A percentile compares a stretch with the other conserved stretches of the same genome.
phyloP scores from a whole-genome alignment of 2,113 vertebrate species.

The Entelurus aequoreus region DNA sequence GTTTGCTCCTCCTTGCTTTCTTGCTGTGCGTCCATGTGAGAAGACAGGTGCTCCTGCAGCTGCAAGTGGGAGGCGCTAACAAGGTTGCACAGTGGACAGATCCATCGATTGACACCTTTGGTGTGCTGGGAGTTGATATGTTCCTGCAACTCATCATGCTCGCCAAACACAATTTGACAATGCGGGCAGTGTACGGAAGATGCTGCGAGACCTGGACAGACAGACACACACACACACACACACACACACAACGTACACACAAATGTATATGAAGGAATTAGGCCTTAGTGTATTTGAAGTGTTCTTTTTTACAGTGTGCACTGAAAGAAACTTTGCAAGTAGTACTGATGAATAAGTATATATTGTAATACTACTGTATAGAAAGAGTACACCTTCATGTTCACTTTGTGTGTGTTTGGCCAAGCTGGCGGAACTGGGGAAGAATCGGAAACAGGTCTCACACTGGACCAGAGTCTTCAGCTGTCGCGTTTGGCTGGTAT shows the following conservation, averaged over 20 bases:
- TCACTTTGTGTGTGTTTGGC: slow-evolving; percentile 75
- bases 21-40: slow-evolving; percentile 64
- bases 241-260: too few relatives aligned
- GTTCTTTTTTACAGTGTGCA: too few relatives aligned
- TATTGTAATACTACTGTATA: too few relatives aligned
- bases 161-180: slow-evolving; percentile 64
- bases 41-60: slow-evolving; percentile 74
- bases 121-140: slow-evolving; percentile 68
- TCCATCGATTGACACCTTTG: slow-evolving; percentile 59
- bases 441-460: slow-evolving; percentile 79
- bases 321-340: too few relatives aligned
- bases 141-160: slow-evolving; percentile 74
- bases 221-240: neutral
- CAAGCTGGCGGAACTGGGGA: slow-evolving; percentile 72
- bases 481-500: slow-evolving; percentile 76
- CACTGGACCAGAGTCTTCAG: slow-evolving; percentile 80
- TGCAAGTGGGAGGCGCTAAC: slow-evolving; percentile 70
- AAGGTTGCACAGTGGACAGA: slow-evolving; percentile 73
- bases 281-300: too few relatives aligned
- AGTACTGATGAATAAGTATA: too few relatives aligned
- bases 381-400: slow-evolving; percentile 71
- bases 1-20: slow-evolving; percentile 49
- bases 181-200: slow-evolving; percentile 57
- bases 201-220: slow-evolving; percentile 22
- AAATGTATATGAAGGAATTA: neutral